phyloP scores from a whole-genome alignment of 2,113 vertebrate genomes.

The Marmota monax region DNA sequence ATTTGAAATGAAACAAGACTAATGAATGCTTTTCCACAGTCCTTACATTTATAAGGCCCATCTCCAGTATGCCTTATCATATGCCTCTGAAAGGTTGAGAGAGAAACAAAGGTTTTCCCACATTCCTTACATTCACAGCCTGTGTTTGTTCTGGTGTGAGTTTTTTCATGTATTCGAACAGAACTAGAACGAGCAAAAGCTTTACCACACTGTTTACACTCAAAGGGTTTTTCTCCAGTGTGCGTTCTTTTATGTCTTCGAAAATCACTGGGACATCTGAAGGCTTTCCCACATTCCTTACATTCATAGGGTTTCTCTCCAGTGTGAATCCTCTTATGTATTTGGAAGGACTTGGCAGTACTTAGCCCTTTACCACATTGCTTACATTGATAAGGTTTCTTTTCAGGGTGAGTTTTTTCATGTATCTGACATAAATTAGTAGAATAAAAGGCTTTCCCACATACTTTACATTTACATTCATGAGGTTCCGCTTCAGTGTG shows the following conservation, averaged over 20 bases:
- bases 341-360: not conserved
- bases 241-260: constrained; percentile 39
- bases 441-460: not conserved
- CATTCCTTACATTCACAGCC: constrained; percentile 56
- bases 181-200: not conserved
- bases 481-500: not conserved
- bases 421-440: constrained; percentile 50
- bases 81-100: not conserved
- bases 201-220: constrained; percentile 28
- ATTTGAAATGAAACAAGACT: not conserved
- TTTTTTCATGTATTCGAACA: constrained; percentile 31
- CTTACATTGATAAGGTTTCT: constrained; percentile 41
- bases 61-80: not conserved
- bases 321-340: constrained; percentile 56
- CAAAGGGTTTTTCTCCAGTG: not conserved
- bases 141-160: constrained; percentile 61
- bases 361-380: constrained; percentile 43
- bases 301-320: constrained; percentile 40
- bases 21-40: not conserved
- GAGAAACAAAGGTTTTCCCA: constrained; percentile 40
- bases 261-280: constrained; percentile 20
- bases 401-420: constrained; percentile 68
- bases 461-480: constrained; percentile 34
- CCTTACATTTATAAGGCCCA: not conserved
- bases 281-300: constrained; percentile 43